These are phyloP conservation scores for Microcebus tavaratra DNA, from an alignment of 2,113 vertebrate species.

Conservation along the genomic window DNA sequence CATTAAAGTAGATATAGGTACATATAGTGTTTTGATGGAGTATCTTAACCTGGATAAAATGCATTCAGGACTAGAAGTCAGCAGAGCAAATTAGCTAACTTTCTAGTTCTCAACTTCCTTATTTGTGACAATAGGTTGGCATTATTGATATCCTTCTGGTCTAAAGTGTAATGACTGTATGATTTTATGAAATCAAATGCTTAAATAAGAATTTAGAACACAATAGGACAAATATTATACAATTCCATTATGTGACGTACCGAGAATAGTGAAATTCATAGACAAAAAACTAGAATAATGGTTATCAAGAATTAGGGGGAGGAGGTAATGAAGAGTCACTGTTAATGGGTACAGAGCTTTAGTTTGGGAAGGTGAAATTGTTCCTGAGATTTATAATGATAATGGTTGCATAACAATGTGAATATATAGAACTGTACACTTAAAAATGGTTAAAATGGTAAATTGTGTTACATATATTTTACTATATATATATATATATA, in stretches of 20 bases:
- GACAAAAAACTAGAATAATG: neutral
- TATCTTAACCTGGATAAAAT: slow-evolving; percentile 30
- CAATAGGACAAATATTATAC: neutral
- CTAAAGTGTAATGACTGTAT: neutral
- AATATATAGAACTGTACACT: neutral
- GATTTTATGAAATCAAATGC: slow-evolving; percentile 1
- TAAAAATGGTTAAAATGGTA: neutral
- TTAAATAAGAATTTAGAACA: slow-evolving; percentile 4
- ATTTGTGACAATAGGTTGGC: neutral
- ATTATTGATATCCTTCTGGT: neutral
- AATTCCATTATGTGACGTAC: neutral
- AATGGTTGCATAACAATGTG: neutral
- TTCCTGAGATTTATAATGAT: neutral
- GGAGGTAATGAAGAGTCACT: neutral
- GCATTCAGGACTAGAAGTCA: neutral
- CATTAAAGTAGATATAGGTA: neutral
- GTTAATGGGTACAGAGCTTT: neutral
- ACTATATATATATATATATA: neutral
- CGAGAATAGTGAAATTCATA: slow-evolving; percentile 1
- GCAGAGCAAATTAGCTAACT: neutral
- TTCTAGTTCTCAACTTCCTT: neutral
- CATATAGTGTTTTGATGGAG: neutral
- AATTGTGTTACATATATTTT: neutral
- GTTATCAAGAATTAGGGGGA: neutral
- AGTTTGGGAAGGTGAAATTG: neutral